Evolutionary conservation across 2,888 invertebrate genomes (phyloP).

Genomic region (Callimorpha dominula): DNA sequence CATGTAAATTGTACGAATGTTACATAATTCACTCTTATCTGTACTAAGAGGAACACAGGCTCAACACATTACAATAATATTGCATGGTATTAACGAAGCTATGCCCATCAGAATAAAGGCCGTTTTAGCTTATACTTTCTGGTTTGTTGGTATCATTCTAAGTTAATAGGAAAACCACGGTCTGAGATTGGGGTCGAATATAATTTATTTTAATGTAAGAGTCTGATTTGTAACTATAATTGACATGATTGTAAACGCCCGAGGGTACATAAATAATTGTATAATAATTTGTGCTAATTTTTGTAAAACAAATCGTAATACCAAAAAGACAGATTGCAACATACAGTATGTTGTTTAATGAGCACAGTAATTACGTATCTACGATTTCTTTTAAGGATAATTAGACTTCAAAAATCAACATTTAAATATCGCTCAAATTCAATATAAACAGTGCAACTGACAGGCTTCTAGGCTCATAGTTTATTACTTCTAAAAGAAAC

Average conservation of each 20-base stretch:
- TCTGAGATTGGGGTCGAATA: slow-evolving; percentile 21
- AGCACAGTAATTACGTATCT: no score
- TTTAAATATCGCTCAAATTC: no score
- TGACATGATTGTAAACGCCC: neutral
- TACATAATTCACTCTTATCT: slow-evolving; percentile 19
- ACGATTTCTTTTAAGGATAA: no score
- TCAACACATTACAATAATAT: neutral
- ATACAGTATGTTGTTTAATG: no score
- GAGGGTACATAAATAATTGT: neutral
- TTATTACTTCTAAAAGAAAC: no score
- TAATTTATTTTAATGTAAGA: neutral
- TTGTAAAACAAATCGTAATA: no score
- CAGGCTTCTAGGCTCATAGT: no score
- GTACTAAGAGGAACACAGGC: neutral
- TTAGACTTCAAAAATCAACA: no score
- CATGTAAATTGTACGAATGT: slow-evolving; percentile 17
- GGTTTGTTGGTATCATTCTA: neutral
- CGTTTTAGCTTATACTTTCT: neutral
- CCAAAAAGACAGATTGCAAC: no score
- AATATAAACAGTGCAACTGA: no score
- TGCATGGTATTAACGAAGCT: slow-evolving; percentile 5
- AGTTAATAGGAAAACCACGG: slow-evolving; percentile 25
- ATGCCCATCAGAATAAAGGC: neutral
- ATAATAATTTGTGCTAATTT: no score
- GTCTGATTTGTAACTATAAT: neutral